phyloP scores from a whole-genome alignment of 2,797 vertebrate genomes.

The Notamacropus eugenii region DNA sequence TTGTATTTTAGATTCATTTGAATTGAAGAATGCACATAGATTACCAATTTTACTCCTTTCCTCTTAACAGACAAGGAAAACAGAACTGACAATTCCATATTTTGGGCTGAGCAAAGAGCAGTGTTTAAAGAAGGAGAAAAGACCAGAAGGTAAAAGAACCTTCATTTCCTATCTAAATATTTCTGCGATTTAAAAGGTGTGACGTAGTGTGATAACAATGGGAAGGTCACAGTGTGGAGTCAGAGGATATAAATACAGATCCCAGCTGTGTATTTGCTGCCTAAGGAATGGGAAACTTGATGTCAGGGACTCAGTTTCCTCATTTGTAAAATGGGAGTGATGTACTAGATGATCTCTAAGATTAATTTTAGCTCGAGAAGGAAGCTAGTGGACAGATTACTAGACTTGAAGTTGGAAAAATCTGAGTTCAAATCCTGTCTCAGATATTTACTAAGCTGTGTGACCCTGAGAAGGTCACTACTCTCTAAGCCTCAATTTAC shows the following conservation, averaged over 20 bases:
- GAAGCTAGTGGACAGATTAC: background rate
- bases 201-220: background rate
- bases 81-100: background rate
- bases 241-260: background rate
- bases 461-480: background rate
- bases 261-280: background rate
- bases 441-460: background rate
- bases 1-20: slow-evolving; percentile 2
- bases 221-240: background rate
- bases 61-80: background rate
- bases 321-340: background rate
- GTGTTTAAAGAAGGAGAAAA: background rate
- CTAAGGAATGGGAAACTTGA: background rate
- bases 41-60: background rate
- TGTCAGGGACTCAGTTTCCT: background rate
- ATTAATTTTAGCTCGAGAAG: background rate
- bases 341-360: background rate
- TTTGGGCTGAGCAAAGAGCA: background rate
- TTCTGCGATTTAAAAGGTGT: slow-evolving; percentile 31
- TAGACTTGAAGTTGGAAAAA: background rate
- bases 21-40: slow-evolving; percentile 28
- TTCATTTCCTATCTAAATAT: background rate
- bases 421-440: background rate
- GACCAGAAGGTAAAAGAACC: background rate
- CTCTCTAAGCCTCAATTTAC: background rate